Evolutionary conservation across 92 coral and sea anemone species (phyloP).

Genomic region (Epizoanthus rinbou): DNA sequence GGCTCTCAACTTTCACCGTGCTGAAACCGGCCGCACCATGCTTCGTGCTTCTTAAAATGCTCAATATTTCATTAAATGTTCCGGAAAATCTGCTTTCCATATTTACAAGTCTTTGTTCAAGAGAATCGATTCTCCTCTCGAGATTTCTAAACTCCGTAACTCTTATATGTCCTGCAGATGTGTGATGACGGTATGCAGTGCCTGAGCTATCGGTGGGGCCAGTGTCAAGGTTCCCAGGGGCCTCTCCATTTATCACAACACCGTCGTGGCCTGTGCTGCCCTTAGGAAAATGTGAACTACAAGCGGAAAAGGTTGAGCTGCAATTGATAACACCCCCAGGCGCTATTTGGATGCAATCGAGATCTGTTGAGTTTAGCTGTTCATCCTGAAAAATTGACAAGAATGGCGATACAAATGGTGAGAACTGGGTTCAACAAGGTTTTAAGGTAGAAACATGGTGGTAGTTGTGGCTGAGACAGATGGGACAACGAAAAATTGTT

Average conservation of each 20-base stretch:
- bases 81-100: slow-evolving; percentile 67
- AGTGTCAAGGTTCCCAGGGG: slow-evolving; percentile 7
- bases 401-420: background rate
- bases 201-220: background rate
- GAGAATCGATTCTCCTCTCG: slow-evolving; percentile 57
- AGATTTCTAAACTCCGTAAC: slow-evolving; percentile 56
- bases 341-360: slow-evolving; percentile 25
- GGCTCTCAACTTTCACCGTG: background rate
- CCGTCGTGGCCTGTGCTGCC: background rate
- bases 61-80: slow-evolving; percentile 59
- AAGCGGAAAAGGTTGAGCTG: background rate
- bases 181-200: background rate
- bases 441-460: too few species aligned
- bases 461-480: too few species aligned
- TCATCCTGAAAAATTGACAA: slow-evolving; percentile 16
- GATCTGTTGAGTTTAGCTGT: background rate
- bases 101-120: slow-evolving; percentile 59
- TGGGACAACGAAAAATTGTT: too few species aligned
- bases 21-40: background rate
- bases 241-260: slow-evolving; percentile 27
- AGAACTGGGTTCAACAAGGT: too few species aligned
- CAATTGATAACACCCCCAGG: background rate
- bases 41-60: slow-evolving; percentile 27
- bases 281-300: slow-evolving; percentile 3
- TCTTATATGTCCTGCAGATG: background rate